Percentiles rank a stretch among this genome's conserved stretches.
Evolutionary conservation across 2,888 invertebrate species (phyloP).

Genomic region (Pterostichus madidus): DNA sequence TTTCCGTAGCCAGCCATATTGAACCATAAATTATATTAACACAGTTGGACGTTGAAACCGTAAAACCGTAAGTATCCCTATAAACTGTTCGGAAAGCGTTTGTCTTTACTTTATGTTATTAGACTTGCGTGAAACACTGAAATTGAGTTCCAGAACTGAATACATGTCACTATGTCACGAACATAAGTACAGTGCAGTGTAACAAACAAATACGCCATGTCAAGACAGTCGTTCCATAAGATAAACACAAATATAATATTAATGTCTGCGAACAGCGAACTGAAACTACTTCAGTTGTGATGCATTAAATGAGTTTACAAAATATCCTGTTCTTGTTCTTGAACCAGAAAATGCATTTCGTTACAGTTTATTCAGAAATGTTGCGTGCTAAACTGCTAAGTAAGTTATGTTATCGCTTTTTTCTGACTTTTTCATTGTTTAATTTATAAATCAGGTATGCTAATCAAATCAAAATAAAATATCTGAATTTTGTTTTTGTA

Average conservation of each 20-base stretch:
- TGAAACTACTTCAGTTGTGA: constrained; percentile 3
- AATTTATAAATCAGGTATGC: constrained; percentile 9
- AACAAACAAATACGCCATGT: constrained; percentile 6
- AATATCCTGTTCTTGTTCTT: constrained; percentile 15
- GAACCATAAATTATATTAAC: constrained; percentile 25
- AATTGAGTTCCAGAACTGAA: constrained; percentile 37
- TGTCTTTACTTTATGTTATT: constrained; percentile 48
- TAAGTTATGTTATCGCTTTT: constrained; percentile 4
- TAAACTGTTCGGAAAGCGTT: constrained; percentile 39
- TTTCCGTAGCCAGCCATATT: constrained; percentile 14
- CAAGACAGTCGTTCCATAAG: not conserved
- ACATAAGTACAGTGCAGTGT: constrained; percentile 14
- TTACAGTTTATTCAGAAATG: constrained; percentile 15
- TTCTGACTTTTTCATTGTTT: constrained; percentile 11
- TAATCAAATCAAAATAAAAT: constrained; percentile 3
- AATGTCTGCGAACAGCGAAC: not conserved
- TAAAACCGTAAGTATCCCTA: constrained; percentile 35
- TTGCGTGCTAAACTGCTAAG: not conserved
- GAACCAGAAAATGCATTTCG: constrained; percentile 3
- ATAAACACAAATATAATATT: constrained; percentile 35
- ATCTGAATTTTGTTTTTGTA: constrained; percentile 2
- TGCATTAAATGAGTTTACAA: constrained; percentile 17
- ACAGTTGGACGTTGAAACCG: constrained; percentile 23
- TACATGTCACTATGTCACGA: constrained; percentile 43
- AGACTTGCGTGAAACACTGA: constrained; percentile 46